Conservation (phyloP, 2,113 vertebrate genomes). For the Indicator maculatus region DNA sequence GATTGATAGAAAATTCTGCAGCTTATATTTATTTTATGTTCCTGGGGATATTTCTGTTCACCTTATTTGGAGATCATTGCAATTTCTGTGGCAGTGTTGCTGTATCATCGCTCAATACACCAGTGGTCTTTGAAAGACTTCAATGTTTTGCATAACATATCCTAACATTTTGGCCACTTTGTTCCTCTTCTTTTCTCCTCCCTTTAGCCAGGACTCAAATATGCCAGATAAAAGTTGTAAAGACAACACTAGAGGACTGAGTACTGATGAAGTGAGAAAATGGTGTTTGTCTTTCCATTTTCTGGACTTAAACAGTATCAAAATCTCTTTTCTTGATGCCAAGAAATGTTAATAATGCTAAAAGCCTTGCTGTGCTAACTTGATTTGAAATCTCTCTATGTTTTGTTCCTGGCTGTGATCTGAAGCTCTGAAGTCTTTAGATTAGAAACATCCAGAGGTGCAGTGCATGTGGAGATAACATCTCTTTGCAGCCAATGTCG, state of each 20-base stretch:
- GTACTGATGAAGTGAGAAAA: neutral
- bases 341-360: neutral
- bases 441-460: constrained; percentile 45
- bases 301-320: neutral
- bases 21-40: constrained; percentile 56
- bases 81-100: neutral
- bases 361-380: constrained; percentile 17
- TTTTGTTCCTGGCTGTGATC: constrained; percentile 22
- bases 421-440: neutral
- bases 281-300: neutral
- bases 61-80: neutral
- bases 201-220: neutral
- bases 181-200: neutral
- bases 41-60: constrained; percentile 37
- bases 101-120: neutral
- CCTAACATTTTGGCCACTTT: neutral
- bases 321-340: neutral
- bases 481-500: neutral
- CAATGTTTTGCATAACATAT: neutral
- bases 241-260: neutral
- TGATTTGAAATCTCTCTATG: constrained; percentile 10
- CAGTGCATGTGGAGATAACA: neutral
- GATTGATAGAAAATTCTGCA: constrained; percentile 28
- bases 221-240: neutral
- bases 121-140: neutral